Evolutionary conservation across 2,797 vertebrate genomes (phyloP), one percentile per base, ranked within the genome.

Genomic region (Pelodytes ibericus): DNA sequence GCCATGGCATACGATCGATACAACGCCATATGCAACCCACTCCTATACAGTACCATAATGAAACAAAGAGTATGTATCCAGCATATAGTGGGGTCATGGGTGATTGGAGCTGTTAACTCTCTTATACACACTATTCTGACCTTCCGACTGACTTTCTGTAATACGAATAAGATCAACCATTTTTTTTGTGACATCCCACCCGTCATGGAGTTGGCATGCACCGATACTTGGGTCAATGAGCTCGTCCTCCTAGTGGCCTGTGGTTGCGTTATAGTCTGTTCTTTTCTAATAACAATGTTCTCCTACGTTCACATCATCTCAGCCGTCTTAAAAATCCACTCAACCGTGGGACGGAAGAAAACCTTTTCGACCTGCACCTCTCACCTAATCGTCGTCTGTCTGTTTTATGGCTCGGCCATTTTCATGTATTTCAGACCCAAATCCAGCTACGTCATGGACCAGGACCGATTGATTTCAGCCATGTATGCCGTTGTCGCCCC

Each of bases 1-100:
- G 83, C 81, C 78, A 62, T 76, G 74, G 74, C 74, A 0, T 88
- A 86, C 30, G 86, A 88, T 58, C 84, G 86, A 15, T 84, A 84
- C 25, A 68, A 83, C 0, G 82, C 87, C 24, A 85, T 87, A 53
- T 86, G 86, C 41, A 59, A 82, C 30, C 84, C 86, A 59, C 72
- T 88, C 30, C 44, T 0, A 60, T 87, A 87, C 18, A n/a, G 51
- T 39, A 10, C 16, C 15, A 74, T 83, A 44, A 77, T 88, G 80
- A 86, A 67, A 25, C 80, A 69, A 68, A 72, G 16, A 25, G 24
- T 69, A 4, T 88, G 85, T 63, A 18, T 11, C 10, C 33, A 58
- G 30, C 66, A 84, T 58, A 71, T 82, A 64, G 61, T 27, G 5
- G 2, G 74, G 16, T 85, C 83, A 16, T 85, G 81, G 16, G 2